Base-by-base conservation (phyloP, 2,888 invertebrate species). In the Laothoe populi region DNA sequence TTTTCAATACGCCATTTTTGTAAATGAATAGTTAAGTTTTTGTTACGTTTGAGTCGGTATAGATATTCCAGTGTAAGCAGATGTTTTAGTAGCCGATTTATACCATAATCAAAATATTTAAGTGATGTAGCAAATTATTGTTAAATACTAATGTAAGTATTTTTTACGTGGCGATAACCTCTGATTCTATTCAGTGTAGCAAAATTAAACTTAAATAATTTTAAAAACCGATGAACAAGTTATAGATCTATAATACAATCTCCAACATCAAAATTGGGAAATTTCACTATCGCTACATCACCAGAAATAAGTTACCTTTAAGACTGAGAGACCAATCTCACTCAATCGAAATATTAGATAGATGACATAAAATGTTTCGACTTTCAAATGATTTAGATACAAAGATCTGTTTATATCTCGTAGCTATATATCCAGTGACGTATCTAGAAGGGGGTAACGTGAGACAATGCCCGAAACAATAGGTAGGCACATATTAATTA, bases 1-100 rank as follows among this genome's bases (percentile, higher is more conserved):
- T 83, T 85, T 75, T 81, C 76, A 79, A 83, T 72, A 76, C 61
- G 71, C 71, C 72, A 75, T 81, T 85, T 81, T 87, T 86, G 78
- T 84, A 87, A 74, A 63, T 74, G 75, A 73, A 74, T 73, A 64
- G 53, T 61, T 60, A 59, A 40, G 61, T 49, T 42, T 63, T 59
- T 53, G 59, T 59, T 63, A 44, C 13, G 53, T 63, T 60, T 64
- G 64, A 44, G 31, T 53, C 53, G 24, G 42, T 42, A 53, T 61
- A 53, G 42, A 53, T 53, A 64, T 66, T 59, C 60, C 40, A 44
- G 60, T 48, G 46, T 21, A 40, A 49, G 7, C n/a, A 23, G 16
- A 16, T 53, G n/a, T 57, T 42, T 13, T 60, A 40, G 31, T 40
- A 35, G 35, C 24, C 24, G 42, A 42, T 42, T 42, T 26, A 42